These are phyloP conservation scores for Ailuropoda melanoleuca DNA, from an alignment of 2,113 vertebrate genomes.

Conservation along the genomic window DNA sequence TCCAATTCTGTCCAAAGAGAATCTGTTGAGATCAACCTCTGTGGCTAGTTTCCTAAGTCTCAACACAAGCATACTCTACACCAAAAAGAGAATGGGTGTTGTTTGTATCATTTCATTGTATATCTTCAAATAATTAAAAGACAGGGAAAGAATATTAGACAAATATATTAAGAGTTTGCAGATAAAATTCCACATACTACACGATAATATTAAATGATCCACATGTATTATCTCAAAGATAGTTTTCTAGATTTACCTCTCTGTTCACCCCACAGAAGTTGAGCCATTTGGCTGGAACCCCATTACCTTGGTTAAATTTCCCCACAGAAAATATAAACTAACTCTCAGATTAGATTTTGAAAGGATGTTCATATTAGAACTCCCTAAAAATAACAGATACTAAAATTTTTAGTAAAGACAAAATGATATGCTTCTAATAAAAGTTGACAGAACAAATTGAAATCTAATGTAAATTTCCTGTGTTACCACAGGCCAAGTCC, in stretches of 20 bases:
- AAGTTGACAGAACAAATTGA: background rate
- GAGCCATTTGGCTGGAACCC: background rate
- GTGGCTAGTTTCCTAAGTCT: background rate
- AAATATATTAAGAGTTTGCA: background rate
- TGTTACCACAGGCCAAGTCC: background rate
- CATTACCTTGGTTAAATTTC: background rate
- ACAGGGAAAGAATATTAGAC: background rate
- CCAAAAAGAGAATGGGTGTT: background rate
- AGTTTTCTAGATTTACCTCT: background rate
- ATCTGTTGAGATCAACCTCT: background rate
- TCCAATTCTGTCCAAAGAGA: background rate
- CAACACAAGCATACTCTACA: background rate
- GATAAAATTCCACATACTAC: background rate
- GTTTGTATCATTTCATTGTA: background rate
- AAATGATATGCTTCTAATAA: background rate
- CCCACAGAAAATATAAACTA: background rate
- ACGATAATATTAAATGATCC: background rate
- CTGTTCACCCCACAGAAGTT: background rate
- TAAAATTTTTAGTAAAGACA: slow-evolving; percentile 6
- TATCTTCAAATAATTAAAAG: background rate
- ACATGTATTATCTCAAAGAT: background rate
- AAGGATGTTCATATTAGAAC: background rate
- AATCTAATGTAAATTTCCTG: background rate
- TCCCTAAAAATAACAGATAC: background rate
- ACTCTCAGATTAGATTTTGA: background rate